These are phyloP conservation scores for Capricornis sumatraensis DNA, from an alignment of 2,113 vertebrate species.

Conservation along the genomic window DNA sequence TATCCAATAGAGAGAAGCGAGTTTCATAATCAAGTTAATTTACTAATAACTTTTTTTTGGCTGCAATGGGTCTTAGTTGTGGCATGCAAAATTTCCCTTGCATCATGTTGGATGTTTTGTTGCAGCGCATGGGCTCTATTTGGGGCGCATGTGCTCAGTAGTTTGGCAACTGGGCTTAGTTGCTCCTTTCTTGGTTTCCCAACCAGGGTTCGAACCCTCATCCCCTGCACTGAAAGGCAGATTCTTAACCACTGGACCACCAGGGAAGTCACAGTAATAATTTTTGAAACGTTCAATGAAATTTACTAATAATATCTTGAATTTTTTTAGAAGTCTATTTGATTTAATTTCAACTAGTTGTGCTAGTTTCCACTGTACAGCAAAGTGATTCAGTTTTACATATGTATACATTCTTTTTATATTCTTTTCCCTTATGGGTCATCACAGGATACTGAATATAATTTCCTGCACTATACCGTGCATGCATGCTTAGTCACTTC, in stretches of 20 bases:
- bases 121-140: fast-evolving
- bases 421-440: background rate
- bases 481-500: background rate
- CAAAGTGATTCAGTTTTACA: background rate
- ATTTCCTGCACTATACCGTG: background rate
- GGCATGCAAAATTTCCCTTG: background rate
- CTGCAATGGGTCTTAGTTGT: background rate
- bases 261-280: background rate
- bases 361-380: background rate
- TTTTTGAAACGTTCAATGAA: background rate
- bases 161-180: background rate
- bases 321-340: background rate
- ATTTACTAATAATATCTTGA: background rate
- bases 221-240: background rate
- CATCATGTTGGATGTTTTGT: background rate
- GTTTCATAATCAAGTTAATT: background rate
- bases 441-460: background rate
- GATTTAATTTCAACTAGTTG: background rate
- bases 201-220: background rate
- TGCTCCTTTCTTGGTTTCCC: background rate
- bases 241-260: background rate
- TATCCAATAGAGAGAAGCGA: background rate
- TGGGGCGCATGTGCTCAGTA: background rate
- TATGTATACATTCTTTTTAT: background rate
- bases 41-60: background rate